Percentiles rank a stretch among this genome's conserved stretches.
Conservation (phyloP, 2,888 invertebrate species). For the Gastracanthus pulcherrimus region DNA sequence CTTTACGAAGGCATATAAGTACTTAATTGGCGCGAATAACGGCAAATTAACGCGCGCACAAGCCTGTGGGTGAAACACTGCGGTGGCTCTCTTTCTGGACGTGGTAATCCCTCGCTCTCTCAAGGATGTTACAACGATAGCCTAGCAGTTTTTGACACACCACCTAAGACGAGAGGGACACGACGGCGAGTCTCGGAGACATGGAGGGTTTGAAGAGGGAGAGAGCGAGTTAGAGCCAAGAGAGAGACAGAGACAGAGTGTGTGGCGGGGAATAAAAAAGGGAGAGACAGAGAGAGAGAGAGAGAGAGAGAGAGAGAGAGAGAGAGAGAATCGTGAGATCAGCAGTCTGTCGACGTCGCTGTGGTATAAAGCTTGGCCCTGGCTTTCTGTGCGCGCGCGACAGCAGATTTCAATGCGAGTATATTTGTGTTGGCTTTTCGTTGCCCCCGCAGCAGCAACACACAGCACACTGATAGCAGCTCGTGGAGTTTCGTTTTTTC, state of each 20-base stretch:
- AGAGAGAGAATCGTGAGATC: constrained; percentile 9
- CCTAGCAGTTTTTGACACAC: constrained; percentile 34
- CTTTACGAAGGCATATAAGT: constrained; percentile 46
- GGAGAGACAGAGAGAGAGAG: neutral
- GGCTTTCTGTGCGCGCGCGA: neutral
- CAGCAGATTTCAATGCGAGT: constrained; percentile 1
- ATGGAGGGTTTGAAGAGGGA: neutral
- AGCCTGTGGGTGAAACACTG: neutral
- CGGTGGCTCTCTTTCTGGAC: neutral
- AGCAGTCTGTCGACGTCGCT: constrained; percentile 15
- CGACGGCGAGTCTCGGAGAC: neutral
- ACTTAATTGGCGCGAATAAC: constrained; percentile 49
- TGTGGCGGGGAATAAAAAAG: neutral
- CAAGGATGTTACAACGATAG: neutral
- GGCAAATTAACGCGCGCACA: constrained; percentile 25
- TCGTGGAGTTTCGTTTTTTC: neutral
- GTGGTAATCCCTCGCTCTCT: neutral
- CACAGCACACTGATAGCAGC: neutral
- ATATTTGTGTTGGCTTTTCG: constrained; percentile 3
- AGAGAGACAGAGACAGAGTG: neutral
- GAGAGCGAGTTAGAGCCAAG: no score
- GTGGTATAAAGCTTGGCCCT: neutral
- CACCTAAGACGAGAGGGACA: neutral
- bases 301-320: constrained; percentile 9
- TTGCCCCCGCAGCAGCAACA: constrained; percentile 7